Conservation (phyloP, 2,888 invertebrate species). For the Aspidiotus rigidus region DNA sequence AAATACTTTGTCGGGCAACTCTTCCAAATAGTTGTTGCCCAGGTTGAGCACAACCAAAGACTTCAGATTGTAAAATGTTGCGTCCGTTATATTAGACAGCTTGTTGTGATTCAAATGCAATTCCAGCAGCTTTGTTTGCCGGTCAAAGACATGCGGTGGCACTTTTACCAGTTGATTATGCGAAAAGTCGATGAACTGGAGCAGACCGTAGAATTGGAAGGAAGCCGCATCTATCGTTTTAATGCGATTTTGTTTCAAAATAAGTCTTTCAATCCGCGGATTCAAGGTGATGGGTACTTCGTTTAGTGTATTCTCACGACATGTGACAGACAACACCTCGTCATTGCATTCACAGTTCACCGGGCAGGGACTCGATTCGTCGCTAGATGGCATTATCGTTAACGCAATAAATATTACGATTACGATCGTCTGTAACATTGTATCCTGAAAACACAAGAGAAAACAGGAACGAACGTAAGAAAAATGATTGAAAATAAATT, state of each 20-base stretch:
- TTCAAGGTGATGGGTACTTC: slow-evolving; percentile 84
- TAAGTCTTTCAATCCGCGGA: slow-evolving; percentile 76
- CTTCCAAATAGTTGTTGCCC: slow-evolving; percentile 70
- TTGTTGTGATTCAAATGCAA: slow-evolving; percentile 76
- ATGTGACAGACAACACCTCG: slow-evolving; percentile 74
- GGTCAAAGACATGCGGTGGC: slow-evolving; percentile 66
- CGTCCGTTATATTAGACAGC: slow-evolving; percentile 67
- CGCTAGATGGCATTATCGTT: slow-evolving; percentile 23
- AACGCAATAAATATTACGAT: slow-evolving; percentile 32
- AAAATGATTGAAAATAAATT: too few relatives aligned
- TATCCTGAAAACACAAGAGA: slow-evolving; percentile 11
- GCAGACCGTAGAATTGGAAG: slow-evolving; percentile 79
- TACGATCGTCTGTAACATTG: slow-evolving; percentile 28
- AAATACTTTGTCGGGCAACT: slow-evolving; percentile 65
- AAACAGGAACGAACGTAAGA: neutral
- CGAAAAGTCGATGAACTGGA: slow-evolving; percentile 75
- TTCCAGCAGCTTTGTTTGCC: slow-evolving; percentile 71
- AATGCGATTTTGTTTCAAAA: slow-evolving; percentile 74
- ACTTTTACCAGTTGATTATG: slow-evolving; percentile 75
- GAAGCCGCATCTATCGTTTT: slow-evolving; percentile 68
- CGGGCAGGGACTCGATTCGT: slow-evolving; percentile 53
- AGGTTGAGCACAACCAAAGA: slow-evolving; percentile 71
- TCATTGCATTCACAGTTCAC: slow-evolving; percentile 80
- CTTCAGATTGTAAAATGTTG: slow-evolving; percentile 67
- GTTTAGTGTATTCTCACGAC: slow-evolving; percentile 75